Base-by-base conservation (phyloP, 2,888 invertebrate genomes). In the Pyrocoelia pectoralis region DNA sequence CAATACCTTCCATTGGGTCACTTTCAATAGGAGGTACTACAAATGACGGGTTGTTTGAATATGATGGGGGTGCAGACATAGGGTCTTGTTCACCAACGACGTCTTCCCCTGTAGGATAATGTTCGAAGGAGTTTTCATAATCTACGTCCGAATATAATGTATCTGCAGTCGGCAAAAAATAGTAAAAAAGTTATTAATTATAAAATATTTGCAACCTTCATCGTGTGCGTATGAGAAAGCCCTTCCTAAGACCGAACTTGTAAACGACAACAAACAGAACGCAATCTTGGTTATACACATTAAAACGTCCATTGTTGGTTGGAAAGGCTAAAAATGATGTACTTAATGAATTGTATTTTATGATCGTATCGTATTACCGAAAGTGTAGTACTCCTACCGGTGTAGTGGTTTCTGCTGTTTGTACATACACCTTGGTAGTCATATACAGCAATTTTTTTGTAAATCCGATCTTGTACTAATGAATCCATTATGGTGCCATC, bases 401-500 rank as follows among this genome's bases (percentile, higher is more conserved):
- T 88, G 70, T 86, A 88, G 46, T 88, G 88, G 72, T 87, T 89
- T 55, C 87, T 85, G 40, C 88, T 88, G 73, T 87, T 87, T 0
- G 90, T 88, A 76, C 95, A 96, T 40, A 92, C 86, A 0, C 94
- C 95, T 80, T 96, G 96, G 77, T 95, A 94, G 77, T 96, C 95
- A 71, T 92, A 92, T 0, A 95, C 90, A 0, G 90, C 88, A 1
- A 96, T 89, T 78, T 93, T 92, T 76, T 93, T 93, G 81, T 94
- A 96, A 74, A 96, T 95, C 67, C 92, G 87, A 76, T 94, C 94
- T 77, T 95, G 94, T 0, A 96, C 95, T 55, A 95, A 82, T 0
- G 94, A 94, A 80, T 95, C 94, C 94, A 96, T 95, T 65, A 96
- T 94, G 10, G 95, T 95, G 14, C 95, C 95, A 79, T 97, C 96